Base-by-base conservation (phyloP, 2,797 vertebrate genomes). In the Nyctalus aviator region DNA sequence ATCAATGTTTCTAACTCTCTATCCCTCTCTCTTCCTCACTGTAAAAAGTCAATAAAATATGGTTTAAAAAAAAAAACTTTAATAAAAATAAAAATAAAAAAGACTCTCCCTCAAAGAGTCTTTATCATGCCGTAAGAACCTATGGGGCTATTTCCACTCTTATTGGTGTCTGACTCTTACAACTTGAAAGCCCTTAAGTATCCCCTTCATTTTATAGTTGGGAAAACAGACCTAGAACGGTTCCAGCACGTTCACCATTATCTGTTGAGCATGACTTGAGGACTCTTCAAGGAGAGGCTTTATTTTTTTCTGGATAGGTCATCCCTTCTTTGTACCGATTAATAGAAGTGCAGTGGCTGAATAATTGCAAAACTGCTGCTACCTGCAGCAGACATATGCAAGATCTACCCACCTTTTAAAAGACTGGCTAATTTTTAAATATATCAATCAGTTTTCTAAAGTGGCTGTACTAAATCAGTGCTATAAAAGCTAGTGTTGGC, bases 401-500 rank as follows among this genome's bases (percentile, higher is more conserved):
- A 83, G n/a, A 76, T 35, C 53, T 25, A 64, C 6, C 18, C 12
- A 73, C 4, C 75, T 88, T 64, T 76, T 77, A 62, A 81, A 84
- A 90, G n/a, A 88, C 7, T 72, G 15, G 20, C n/a, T 83, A 71
- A 57, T 17, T 81, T 48, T 94, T 72, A 82, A 93, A 94, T 15
- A 46, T 0, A 0, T 46, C 79, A 82, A 35, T 30, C 21, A 32
- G 12, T 89, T 73, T 82, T 94, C 62, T 57, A 18, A 90, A 69
- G n/a, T 30, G 46, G 46, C n/a, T 75, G 23, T 6, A 77, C 20
- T 69, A 57, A 84, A 69, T 57, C 8, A 68, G 35, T 12, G 41
- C 14, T 59, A 41, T 84, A 83, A 25, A 84, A 17, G 21, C 3
- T 9, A 75, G 75, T 59, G 88, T 41, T 35, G 57, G 8, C 50